Conservation (phyloP, 64 coral and sea anemone genomes). For the Porites australiensis region DNA sequence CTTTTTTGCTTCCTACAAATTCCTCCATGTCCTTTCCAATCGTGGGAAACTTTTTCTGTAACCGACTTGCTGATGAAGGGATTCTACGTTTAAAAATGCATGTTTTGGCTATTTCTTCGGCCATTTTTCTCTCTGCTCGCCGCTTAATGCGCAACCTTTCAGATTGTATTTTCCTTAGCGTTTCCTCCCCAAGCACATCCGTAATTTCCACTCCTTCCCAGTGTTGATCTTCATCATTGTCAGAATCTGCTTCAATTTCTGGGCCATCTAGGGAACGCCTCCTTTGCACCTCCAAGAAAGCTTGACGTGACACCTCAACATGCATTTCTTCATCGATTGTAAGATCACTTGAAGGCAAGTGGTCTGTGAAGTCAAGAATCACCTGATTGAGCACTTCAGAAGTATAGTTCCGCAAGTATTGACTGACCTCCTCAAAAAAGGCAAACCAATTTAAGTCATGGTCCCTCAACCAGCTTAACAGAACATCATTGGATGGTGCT, state of each 20-base stretch:
- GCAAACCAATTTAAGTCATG: constrained; percentile 69
- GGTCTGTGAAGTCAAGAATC: constrained; percentile 54
- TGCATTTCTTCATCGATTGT: constrained; percentile 50
- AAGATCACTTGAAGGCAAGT: constrained; percentile 50
- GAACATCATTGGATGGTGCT: constrained; percentile 34
- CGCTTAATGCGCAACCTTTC: constrained; percentile 25
- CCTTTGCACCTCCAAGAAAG: constrained; percentile 45
- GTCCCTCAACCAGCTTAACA: constrained; percentile 40
- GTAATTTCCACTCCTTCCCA: neutral
- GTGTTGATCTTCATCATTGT: constrained; percentile 26
- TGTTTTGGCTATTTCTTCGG: constrained; percentile 4
- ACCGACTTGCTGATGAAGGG: neutral
- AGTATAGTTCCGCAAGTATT: constrained; percentile 35
- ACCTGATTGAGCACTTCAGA: constrained; percentile 61
- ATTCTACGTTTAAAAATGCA: constrained; percentile 38
- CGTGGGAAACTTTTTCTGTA: constrained; percentile 33
- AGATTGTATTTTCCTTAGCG: neutral
- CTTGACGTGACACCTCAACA: constrained; percentile 51
- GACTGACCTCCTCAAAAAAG: constrained; percentile 50
- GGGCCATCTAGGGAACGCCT: neutral
- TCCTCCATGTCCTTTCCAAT: constrained; percentile 61
- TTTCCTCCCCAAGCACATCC: neutral
- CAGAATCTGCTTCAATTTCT: constrained; percentile 49
- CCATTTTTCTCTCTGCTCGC: constrained; percentile 36
- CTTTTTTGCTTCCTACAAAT: constrained; percentile 6